A percentile compares a stretch with the other conserved stretches of the same genome.
These are phyloP conservation scores for Drosophila testacea DNA, from an alignment of 2,888 invertebrate species.

Conservation along the genomic window DNA sequence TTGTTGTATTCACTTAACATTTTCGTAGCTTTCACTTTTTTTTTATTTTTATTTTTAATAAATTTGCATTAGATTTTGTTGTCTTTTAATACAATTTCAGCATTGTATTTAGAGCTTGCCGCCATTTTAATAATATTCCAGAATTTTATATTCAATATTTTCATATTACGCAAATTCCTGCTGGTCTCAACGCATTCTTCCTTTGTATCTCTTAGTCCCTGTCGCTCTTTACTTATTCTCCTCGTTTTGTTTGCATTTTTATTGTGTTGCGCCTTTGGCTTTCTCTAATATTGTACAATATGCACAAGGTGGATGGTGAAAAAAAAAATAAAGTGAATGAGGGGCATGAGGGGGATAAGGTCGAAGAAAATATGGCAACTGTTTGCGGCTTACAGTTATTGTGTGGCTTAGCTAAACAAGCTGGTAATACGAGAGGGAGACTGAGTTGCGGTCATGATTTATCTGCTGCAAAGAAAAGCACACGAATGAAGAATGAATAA, in stretches of 20 bases:
- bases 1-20: conserved; percentile 51
- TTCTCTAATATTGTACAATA: conserved; percentile 69
- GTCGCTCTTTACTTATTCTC: neutral
- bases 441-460: conserved; percentile 52
- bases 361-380: conserved; percentile 68
- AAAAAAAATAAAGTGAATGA: conserved; percentile 1
- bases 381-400: conserved; percentile 68
- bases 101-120: conserved; percentile 27
- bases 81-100: conserved; percentile 42
- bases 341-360: conserved; percentile 43
- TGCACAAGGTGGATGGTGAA: conserved; percentile 39
- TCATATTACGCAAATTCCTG: conserved; percentile 71
- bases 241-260: conserved; percentile 58
- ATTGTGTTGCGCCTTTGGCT: conserved; percentile 59
- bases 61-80: conserved; percentile 67
- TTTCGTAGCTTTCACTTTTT: conserved; percentile 27
- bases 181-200: conserved; percentile 20
- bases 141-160: conserved; percentile 75
- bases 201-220: neutral
- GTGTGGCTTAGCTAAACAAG: conserved; percentile 70
- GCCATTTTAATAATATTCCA: conserved; percentile 58
- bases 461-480: conserved; percentile 26
- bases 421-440: conserved; percentile 61
- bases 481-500: conserved; percentile 21
- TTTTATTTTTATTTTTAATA: conserved; percentile 58